phyloP scores from a whole-genome alignment of 2,797 vertebrate genomes.

The Huso huso region DNA sequence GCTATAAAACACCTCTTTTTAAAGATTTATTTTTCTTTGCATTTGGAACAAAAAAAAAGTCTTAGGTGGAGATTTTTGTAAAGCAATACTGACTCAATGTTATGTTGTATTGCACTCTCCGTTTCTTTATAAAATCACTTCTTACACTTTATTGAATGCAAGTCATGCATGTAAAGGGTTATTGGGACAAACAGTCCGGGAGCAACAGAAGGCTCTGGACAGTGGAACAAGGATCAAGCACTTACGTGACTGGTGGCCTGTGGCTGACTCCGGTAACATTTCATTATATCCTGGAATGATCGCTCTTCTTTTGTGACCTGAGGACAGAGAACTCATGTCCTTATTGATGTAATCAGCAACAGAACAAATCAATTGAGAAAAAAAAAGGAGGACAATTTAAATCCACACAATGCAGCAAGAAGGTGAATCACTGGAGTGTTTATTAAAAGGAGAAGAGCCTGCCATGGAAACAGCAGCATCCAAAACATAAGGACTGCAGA shows the following conservation, averaged over 20 bases:
- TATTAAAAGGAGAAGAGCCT: neutral
- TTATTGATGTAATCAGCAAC: neutral
- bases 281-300: slow-evolving; percentile 97
- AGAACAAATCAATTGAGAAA: neutral
- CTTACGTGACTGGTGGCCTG: slow-evolving; percentile 93
- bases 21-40: too few relatives aligned
- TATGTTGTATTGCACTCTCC: too few relatives aligned
- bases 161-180: too few relatives aligned
- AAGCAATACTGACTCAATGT: too few relatives aligned
- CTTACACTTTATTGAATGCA: too few relatives aligned
- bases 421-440: neutral
- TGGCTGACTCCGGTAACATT: slow-evolving; percentile 93
- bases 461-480: neutral
- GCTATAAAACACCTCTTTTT: too few relatives aligned
- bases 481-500: neutral
- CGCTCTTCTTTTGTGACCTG: slow-evolving; percentile 89
- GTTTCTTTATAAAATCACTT: too few relatives aligned
- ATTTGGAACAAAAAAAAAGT: too few relatives aligned
- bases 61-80: too few relatives aligned
- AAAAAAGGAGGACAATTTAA: neutral
- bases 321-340: slow-evolving; percentile 9
- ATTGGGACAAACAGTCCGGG: too few relatives aligned
- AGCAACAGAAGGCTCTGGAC: too few relatives aligned
- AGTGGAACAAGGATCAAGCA: slow-evolving; percentile 4
- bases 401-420: neutral